Evolutionary conservation across 2,113 vertebrate genomes (phyloP).

Genomic region (Heterocephalus glaber): DNA sequence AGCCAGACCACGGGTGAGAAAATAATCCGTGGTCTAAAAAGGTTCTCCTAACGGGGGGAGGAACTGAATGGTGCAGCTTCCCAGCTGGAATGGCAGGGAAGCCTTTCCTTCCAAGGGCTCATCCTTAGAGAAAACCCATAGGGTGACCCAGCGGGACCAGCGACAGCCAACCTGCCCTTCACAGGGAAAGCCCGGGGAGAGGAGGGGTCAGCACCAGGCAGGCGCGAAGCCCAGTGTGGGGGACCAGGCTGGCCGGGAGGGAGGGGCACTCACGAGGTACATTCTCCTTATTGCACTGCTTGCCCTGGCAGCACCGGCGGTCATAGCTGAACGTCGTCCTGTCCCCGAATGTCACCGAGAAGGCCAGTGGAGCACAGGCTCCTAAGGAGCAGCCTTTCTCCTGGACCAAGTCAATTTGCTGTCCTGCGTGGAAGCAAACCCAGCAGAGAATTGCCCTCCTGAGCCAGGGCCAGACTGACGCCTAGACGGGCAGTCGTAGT

Average conservation of each 20-base stretch:
- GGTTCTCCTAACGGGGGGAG: background rate
- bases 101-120: background rate
- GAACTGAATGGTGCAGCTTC: background rate
- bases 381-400: background rate
- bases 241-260: accelerated
- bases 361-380: accelerated
- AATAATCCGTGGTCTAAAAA: background rate
- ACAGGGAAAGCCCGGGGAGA: background rate
- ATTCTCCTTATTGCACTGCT: background rate
- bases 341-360: background rate
- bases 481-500: background rate
- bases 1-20: background rate
- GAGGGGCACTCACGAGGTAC: background rate
- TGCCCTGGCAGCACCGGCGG: background rate
- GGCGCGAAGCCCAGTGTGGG: too few relatives aligned
- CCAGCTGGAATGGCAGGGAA: background rate
- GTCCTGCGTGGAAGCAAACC: background rate
- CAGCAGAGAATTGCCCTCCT: background rate
- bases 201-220: background rate
- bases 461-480: background rate
- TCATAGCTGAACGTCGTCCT: accelerated
- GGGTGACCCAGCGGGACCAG: background rate
- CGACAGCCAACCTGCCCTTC: background rate
- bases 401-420: accelerated
- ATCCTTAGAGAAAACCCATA: background rate